Evolutionary conservation across 1,140 invertebrate species (phyloP).

Genomic region (Calliopsis andreniformis): DNA sequence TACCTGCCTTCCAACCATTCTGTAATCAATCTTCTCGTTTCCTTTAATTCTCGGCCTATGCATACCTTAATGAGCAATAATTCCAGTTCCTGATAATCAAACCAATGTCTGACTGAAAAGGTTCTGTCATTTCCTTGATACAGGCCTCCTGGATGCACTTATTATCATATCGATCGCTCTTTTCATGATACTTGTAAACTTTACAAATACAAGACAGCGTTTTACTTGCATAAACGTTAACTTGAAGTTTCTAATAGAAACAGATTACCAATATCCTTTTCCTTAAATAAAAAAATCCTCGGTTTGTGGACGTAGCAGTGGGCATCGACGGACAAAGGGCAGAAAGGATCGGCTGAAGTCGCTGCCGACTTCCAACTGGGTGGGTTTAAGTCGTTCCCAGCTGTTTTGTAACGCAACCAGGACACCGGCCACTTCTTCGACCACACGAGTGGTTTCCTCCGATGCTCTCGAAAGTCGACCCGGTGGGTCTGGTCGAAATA

Average conservation of each 20-base stretch:
- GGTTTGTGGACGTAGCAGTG: too few relatives aligned
- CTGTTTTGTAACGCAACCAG: conserved; percentile 16
- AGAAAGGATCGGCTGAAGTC: conserved; percentile 8
- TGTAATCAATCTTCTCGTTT: conserved; percentile 39
- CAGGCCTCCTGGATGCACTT: conserved; percentile 22
- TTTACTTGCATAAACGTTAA: too few relatives aligned
- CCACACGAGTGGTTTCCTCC: conserved; percentile 31
- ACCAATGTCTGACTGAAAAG: conserved; percentile 40
- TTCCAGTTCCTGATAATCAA: conserved; percentile 66
- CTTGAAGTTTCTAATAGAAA: too few relatives aligned
- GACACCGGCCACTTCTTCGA: conserved; percentile 24
- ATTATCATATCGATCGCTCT: neutral
- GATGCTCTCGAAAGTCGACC: conserved; percentile 47
- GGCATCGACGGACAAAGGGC: conserved; percentile 5
- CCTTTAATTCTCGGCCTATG: conserved; percentile 51
- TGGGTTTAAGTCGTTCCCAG: neutral
- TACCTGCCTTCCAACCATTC: neutral
- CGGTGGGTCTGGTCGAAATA: conserved; percentile 59
- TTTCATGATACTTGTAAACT: too few relatives aligned
- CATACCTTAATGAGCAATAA: conserved; percentile 61
- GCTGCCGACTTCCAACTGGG: neutral
- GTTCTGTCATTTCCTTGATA: conserved; percentile 37
- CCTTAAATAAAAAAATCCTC: too few relatives aligned
- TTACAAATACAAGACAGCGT: too few relatives aligned
- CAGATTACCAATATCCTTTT: too few relatives aligned